These are phyloP conservation scores for Gadus chalcogrammus DNA, from an alignment of 2,113 vertebrate species.

Conservation along the genomic window DNA sequence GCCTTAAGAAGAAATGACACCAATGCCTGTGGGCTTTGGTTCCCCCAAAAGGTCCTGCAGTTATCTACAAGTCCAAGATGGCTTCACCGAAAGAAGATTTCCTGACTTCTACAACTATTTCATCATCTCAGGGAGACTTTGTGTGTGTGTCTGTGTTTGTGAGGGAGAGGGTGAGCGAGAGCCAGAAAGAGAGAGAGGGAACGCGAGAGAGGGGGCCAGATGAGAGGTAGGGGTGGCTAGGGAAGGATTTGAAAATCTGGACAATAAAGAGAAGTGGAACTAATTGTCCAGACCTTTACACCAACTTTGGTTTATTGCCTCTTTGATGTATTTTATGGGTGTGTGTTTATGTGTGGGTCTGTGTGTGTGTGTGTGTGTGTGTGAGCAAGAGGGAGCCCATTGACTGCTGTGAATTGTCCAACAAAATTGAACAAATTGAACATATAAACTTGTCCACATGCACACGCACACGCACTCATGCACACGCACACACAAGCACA, in stretches of 20 bases:
- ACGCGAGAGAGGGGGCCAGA: conserved; percentile 20
- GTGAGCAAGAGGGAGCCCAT: not conserved
- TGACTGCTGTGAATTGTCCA: no score
- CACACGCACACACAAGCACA: not conserved
- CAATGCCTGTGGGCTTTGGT: conserved; percentile 51
- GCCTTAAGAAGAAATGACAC: conserved; percentile 38
- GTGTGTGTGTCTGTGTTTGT: conserved; percentile 27
- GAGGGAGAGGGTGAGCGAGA: conserved; percentile 3
- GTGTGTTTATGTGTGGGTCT: conserved; percentile 8
- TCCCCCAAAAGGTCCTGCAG: conserved; percentile 49
- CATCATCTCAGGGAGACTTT: conserved; percentile 65
- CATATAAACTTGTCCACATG: not conserved
- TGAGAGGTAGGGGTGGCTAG: conserved; percentile 26
- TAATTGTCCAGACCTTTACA: conserved; percentile 28
- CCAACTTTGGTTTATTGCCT: not conserved
- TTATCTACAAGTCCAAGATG: conserved; percentile 65
- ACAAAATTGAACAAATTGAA: no score
- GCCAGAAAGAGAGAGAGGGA: conserved; percentile 22
- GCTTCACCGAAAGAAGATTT: conserved; percentile 74
- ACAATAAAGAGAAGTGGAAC: conserved; percentile 27
- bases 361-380: conserved; percentile 8
- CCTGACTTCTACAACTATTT: conserved; percentile 76
- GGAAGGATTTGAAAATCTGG: conserved; percentile 43
- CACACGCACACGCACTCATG: not conserved
- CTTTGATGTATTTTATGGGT: not conserved